Base-by-base conservation (phyloP, 2,113 vertebrate genomes). In the Myiozetetes cayanensis region DNA sequence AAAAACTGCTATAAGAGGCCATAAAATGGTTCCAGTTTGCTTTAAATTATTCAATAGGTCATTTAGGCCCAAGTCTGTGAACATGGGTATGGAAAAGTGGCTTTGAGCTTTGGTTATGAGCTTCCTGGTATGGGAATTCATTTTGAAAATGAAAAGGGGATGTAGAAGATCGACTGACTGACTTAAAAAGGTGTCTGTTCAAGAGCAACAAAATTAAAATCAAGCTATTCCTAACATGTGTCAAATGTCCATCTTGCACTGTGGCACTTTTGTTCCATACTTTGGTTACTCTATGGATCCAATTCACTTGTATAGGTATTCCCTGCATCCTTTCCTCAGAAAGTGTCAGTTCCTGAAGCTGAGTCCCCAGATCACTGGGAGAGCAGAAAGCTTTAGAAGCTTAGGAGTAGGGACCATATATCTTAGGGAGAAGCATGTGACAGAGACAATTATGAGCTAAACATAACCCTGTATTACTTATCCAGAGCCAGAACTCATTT, bases 21-120 rank as follows among this genome's bases (percentile, higher is more conserved):
- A 63, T 62, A 58, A 88, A 93, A 90, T 30, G 46, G 39, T 62
- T 88, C 41, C 28, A 56, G 46, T 73, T 93, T 78, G 27, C 24
- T 92, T 61, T 94, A 77, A 91, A 88, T 92, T 89, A 84, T 88
- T 89, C 76, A 93, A 8, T 19, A 84, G 44, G 70, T 59, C 56
- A 84, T 89, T 89, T 89, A 91, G 47, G 58, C 72, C 30, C 44
- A 90, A 63, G 35, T 41, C 50, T 14, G 13, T 59, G 73, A 90
- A 94, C 31, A 39, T 9, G 33, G 21, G 27, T 74, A 77, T 4
- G 6, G 76, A 75, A 77, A 85, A 85, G 27, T 17, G 30, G 14
- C 62, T 91, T 89, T 87, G 56, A 89, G 71, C 27, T 91, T 61
- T 30, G 18, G 17, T 27, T 70, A 24, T 81, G 43, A 31, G 56